Conservation (phyloP, 2,888 invertebrate genomes). For the Trissolcus japonicus region DNA sequence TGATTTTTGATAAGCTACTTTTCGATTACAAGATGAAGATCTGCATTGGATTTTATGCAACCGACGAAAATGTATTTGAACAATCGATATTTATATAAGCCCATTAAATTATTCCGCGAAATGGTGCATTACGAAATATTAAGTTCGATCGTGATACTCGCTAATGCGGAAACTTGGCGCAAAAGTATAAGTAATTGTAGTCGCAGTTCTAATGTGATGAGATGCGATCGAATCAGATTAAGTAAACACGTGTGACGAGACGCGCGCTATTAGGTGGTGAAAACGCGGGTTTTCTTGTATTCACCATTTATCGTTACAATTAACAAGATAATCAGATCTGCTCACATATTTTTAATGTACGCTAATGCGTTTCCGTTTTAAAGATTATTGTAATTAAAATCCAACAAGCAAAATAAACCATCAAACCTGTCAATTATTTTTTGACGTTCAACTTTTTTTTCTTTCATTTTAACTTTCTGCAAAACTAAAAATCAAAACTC, state of each 20-base stretch:
- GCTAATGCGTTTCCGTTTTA: too few relatives aligned
- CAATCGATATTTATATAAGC: conserved; percentile 22
- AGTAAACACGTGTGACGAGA: not conserved
- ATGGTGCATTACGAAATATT: conserved; percentile 5
- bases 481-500: too few relatives aligned
- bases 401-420: too few relatives aligned
- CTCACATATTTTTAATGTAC: not conserved
- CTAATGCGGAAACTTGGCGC: conserved; percentile 12
- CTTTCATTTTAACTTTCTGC: too few relatives aligned
- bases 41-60: not conserved
- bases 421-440: too few relatives aligned
- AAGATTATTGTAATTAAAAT: too few relatives aligned
- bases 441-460: too few relatives aligned
- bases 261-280: conserved; percentile 4
- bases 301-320: not conserved
- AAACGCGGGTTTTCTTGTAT: not conserved
- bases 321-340: not conserved
- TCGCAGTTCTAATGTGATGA: conserved; percentile 12
- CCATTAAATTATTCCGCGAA: conserved; percentile 4
- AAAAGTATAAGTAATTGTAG: conserved; percentile 13
- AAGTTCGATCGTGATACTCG: not conserved
- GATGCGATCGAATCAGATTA: conserved; percentile 12
- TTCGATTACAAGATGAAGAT: too few relatives aligned
- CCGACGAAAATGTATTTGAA: not conserved
- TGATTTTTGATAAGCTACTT: too few relatives aligned